phyloP scores from a whole-genome alignment of 2,888 invertebrate genomes.

The Loripinus fragilis region DNA sequence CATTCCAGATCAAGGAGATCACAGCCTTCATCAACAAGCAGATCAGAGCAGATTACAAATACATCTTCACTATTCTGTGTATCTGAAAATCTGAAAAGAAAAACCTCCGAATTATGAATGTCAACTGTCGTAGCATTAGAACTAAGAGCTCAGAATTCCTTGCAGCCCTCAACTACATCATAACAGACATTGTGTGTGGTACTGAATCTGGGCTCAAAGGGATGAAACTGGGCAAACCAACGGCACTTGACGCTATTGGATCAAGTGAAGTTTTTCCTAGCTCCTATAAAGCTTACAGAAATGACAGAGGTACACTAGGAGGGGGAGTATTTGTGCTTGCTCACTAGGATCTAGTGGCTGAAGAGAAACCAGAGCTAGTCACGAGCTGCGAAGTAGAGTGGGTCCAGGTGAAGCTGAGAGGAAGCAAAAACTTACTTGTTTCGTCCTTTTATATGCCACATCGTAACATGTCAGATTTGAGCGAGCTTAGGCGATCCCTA shows the following conservation, averaged over 20 bases:
- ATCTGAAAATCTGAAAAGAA: conserved; percentile 23
- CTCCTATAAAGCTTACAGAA: conserved; percentile 27
- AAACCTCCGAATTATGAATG: conserved; percentile 41
- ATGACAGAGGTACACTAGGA: conserved; percentile 27
- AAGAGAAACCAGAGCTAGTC: conserved; percentile 26
- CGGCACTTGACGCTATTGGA: conserved; percentile 23
- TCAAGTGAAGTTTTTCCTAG: conserved; percentile 36
- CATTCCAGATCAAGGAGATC: background rate
- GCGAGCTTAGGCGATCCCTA: conserved; percentile 7
- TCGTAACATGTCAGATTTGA: conserved; percentile 16
- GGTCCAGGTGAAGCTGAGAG: conserved; percentile 40
- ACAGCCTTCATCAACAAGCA: background rate
- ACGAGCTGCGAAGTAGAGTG: conserved; percentile 46
- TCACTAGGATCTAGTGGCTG: conserved; percentile 28
- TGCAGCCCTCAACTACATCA: conserved; percentile 11
- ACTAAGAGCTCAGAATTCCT: conserved; percentile 27
- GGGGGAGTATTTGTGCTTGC: conserved; percentile 45
- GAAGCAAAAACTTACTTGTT: conserved; percentile 24
- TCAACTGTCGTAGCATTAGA: conserved; percentile 43
- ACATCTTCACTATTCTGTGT: background rate
- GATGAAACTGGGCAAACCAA: conserved; percentile 38
- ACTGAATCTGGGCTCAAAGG: conserved; percentile 40
- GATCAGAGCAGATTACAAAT: conserved; percentile 24
- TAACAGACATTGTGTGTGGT: conserved; percentile 22
- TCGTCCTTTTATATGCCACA: conserved; percentile 35